Base-by-base conservation (phyloP, 2,113 vertebrate species). In the Zapus hudsonius region DNA sequence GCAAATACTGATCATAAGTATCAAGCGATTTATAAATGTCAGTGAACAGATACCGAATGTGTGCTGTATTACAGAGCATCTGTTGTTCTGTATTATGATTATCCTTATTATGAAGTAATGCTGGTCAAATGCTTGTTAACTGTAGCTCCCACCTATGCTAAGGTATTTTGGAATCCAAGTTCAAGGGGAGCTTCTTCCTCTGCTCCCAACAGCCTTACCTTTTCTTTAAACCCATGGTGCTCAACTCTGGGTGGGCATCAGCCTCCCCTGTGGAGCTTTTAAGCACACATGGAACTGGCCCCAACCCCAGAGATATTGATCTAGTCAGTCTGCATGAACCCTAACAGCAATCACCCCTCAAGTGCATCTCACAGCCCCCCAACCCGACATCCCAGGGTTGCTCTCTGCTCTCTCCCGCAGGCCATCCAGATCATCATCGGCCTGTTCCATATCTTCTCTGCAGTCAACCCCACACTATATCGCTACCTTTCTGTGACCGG, bases 401-500 rank as follows among this genome's bases (percentile, higher is more conserved):
- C 47, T 85, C n/a, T 79, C 72, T 72, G 47, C 5, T 85, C 36
- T 85, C 47, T 25, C 42, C 25, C 1, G 1, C 87, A 96, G 94
- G 93, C 69, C 12, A 44, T 84, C 72, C 95, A 96, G 87, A 96
- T 90, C 66, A 42, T 95, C 91, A 91, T 80, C 5, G 88, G 91
- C 20, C 70, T 95, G 72, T 67, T 59, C 4, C 93, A 96, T 36
- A 25, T 94, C 11, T 72, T 84, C 87, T 38, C 31, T 55, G 90
- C 64, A 55, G 2, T 87, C 76, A 83, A 72, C 27, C 64, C 74
- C 64, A 4, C 15, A 11, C 22, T 84, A 40, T 84, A 91, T 70
- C 0, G 0, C 0, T 0, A 0, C 1, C 0, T 0, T 0, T 8
- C 27, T 36, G 0, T 20, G 17, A 44, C 36, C 4, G 47, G 74